Evolutionary conservation across 1,140 invertebrate species (phyloP), one percentile per base, ranked within the genome.

Genomic region (Heliconius nattereri): DNA sequence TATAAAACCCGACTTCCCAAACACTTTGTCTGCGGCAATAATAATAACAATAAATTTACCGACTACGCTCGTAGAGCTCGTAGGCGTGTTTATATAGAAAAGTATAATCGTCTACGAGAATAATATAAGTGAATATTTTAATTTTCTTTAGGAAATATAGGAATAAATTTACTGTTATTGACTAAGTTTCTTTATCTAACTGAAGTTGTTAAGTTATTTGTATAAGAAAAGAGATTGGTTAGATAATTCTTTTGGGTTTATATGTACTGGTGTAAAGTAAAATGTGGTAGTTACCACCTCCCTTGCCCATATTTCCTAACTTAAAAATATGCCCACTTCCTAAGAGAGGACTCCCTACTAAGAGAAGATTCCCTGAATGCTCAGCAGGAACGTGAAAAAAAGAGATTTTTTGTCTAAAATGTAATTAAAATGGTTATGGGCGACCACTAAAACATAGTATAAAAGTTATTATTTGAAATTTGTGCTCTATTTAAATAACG

Each of bases 41-140:
- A 91, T 91, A 92, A 92, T 92, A 92, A 90, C 89, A 84, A 89
- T 91, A 91, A 90, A 91, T 91, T 87, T 82, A 74, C 57, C 81
- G 29, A 71, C 77, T 79, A 57, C 37, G 72, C 83, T 80, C 78
- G 52, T 83, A 83, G 83, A 80, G 84, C 7, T 35, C 32, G 32
- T 35, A 35, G 81, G 84, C 71, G 75, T 83, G 80, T 79, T 85
- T 84, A 86, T 84, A 84, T 79, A 83, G 81, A 85, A 85, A 78
- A 81, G 83, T 23, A 57, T 57, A 57, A 57, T 57, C 54, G n/a
- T 57, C 54, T 57, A 57, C n/a, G n/a, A 23, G n/a, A 57, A 57
- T 52, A 52, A 20, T 52, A 20, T 57, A 57, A 57, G 54, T 57
- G 54, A 57, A 57, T 57, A 57, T 20, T 57, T 57, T 57, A 57